These are phyloP conservation scores for Agrochola macilenta DNA, from an alignment of 2,888 invertebrate species.

Conservation along the genomic window DNA sequence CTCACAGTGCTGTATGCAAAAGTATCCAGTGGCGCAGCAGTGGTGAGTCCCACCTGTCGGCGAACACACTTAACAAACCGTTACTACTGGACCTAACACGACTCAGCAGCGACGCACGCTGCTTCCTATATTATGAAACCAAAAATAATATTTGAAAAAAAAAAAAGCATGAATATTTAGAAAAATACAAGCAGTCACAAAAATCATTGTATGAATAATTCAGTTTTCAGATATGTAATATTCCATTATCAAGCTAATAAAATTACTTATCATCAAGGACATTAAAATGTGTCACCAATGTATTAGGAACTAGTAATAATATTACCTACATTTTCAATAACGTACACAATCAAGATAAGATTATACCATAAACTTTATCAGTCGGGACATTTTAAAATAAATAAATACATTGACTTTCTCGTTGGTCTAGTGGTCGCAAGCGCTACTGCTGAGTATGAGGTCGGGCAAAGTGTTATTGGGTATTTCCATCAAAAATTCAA, in stretches of 20 bases:
- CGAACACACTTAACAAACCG: no score
- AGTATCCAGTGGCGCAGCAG: no score
- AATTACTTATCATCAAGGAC: slow-evolving; percentile 20
- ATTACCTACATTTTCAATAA: slow-evolving; percentile 31
- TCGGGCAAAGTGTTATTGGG: neutral
- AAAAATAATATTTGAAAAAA: no score
- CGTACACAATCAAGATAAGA: slow-evolving; percentile 42
- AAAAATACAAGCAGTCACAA: no score
- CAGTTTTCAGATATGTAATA: neutral
- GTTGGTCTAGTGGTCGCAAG: neutral
- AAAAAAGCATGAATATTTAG: no score
- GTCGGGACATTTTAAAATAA: slow-evolving; percentile 1
- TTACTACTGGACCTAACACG: no score
- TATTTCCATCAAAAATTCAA: neutral
- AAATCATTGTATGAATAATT: neutral
- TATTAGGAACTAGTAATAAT: slow-evolving; percentile 16
- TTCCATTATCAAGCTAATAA: neutral
- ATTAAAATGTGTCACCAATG: slow-evolving; percentile 33
- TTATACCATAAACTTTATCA: slow-evolving; percentile 33
- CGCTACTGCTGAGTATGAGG: neutral
- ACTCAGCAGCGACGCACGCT: no score
- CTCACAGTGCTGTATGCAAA: no score
- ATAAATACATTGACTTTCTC: neutral
- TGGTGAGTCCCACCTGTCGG: no score
- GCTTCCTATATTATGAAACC: no score